Evolutionary conservation across 2,113 vertebrate genomes (phyloP).

Genomic region (Colossoma macropomum): DNA sequence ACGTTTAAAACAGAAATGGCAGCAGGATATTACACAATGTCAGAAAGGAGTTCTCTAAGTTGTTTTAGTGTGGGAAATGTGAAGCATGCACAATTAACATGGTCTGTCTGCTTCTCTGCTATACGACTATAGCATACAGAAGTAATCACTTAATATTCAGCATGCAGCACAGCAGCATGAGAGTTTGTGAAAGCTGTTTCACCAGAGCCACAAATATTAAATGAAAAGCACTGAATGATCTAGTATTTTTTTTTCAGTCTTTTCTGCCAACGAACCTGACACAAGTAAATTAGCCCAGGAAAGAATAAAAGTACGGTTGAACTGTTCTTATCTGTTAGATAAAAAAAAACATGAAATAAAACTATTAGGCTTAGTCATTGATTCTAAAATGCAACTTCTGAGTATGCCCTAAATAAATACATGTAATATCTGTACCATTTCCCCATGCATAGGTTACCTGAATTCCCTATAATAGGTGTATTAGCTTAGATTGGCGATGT

Average conservation of each 20-base stretch:
- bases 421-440: too few relatives aligned
- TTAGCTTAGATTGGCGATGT: constrained; percentile 11
- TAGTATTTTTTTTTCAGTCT: constrained; percentile 22
- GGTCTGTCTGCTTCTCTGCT: constrained; percentile 14
- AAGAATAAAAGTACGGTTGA: neutral
- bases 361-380: neutral
- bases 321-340: neutral
- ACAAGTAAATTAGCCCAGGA: neutral
- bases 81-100: constrained; percentile 24
- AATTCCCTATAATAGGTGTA: neutral
- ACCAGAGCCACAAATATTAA: constrained; percentile 22
- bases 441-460: too few relatives aligned
- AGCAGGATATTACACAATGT: constrained; percentile 43
- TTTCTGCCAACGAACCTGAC: constrained; percentile 7
- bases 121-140: neutral
- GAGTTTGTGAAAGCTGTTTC: constrained; percentile 18
- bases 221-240: constrained; percentile 10
- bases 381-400: neutral
- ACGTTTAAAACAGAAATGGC: neutral
- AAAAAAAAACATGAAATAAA: neutral
- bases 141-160: neutral
- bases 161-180: neutral
- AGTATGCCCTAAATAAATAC: neutral
- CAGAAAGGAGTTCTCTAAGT: constrained; percentile 45
- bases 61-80: constrained; percentile 31